phyloP scores from a whole-genome alignment of 64 coral and sea anemone species.

The Montipora efflorescens region DNA sequence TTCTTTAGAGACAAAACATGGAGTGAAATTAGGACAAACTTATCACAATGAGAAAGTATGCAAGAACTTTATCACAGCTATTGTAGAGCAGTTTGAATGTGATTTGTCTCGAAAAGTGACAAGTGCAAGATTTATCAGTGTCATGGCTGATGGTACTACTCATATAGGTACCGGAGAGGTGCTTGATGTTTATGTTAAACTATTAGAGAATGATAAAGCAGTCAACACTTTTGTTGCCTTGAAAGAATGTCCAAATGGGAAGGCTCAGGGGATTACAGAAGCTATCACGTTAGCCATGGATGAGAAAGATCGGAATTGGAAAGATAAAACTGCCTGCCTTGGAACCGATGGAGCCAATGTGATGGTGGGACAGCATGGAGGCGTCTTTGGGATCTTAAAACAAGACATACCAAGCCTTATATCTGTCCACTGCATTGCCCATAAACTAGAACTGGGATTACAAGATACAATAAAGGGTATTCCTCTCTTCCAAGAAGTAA shows the following conservation, averaged over 20 bases:
- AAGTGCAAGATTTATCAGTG: conserved; percentile 38
- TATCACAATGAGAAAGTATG: conserved; percentile 55
- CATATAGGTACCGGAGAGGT: conserved; percentile 58
- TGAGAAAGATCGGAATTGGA: conserved; percentile 37
- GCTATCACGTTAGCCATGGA: conserved; percentile 6
- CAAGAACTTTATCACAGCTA: conserved; percentile 17
- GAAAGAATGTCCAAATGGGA: conserved; percentile 20
- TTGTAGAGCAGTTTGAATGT: conserved; percentile 18
- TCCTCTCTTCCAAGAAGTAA: background rate
- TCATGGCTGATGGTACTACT: conserved; percentile 51
- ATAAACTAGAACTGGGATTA: background rate
- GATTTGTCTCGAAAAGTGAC: background rate
- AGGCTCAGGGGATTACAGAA: conserved; percentile 39
- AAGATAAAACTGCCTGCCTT: conserved; percentile 32
- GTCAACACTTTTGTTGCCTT: conserved; percentile 43
- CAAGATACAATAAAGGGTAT: background rate
- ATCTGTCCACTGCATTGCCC: background rate
- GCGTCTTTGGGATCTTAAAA: conserved; percentile 14
- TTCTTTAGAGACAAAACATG: conserved; percentile 37
- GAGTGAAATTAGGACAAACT: conserved; percentile 19
- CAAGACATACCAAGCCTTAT: background rate
- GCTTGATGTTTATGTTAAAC: conserved; percentile 47
- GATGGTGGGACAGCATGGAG: conserved; percentile 24
- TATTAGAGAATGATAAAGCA: conserved; percentile 37
- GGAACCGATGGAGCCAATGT: conserved; percentile 65